phyloP scores from a whole-genome alignment of 2,113 vertebrate species.

The Redunca redunca region DNA sequence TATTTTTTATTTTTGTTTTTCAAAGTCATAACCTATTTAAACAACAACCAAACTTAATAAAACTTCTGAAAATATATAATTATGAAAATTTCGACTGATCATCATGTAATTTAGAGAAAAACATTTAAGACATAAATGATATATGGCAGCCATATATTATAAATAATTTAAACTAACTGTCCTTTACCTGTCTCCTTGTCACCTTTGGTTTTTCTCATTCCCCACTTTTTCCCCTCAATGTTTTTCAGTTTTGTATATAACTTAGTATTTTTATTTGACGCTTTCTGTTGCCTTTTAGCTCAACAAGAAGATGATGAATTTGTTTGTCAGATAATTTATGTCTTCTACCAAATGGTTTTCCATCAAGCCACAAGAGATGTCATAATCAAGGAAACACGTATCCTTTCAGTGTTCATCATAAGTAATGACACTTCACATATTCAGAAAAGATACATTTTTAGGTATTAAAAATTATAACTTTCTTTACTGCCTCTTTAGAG shows the following conservation, averaged over 20 bases:
- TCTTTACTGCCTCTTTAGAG: background rate
- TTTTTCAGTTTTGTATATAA: background rate
- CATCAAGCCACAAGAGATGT: constrained; percentile 98
- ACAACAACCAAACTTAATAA: background rate
- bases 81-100: background rate
- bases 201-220: background rate
- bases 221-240: background rate
- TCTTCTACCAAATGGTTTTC: constrained; percentile 99
- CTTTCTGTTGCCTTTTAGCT: constrained; percentile 77
- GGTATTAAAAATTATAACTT: background rate
- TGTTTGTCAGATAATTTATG: constrained; percentile 98
- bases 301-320: constrained; percentile 98
- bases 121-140: background rate
- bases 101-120: background rate
- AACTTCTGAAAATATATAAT: constrained; percentile 5
- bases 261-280: background rate
- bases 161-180: background rate
- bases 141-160: background rate
- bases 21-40: background rate
- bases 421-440: background rate
- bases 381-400: constrained; percentile 98
- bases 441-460: background rate
- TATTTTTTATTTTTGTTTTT: background rate
- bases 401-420: constrained; percentile 79
- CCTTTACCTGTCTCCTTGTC: background rate